Percentiles rank a stretch among this genome's conserved stretches.
These are phyloP conservation scores for Telmatherina bonti DNA, from an alignment of 2,797 vertebrate species.

Conservation along the genomic window DNA sequence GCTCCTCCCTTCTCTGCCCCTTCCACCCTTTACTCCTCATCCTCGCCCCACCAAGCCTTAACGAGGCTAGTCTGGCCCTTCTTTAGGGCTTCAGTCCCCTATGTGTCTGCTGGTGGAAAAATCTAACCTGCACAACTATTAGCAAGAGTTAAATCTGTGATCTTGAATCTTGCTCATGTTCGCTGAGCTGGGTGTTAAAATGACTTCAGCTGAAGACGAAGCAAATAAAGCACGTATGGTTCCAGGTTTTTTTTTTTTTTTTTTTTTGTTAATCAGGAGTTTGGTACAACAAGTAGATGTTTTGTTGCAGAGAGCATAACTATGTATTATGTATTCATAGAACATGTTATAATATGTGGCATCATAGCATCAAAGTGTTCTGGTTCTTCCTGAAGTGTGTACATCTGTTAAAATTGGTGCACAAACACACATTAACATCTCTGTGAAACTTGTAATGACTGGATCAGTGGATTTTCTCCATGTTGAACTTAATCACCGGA, in stretches of 20 bases:
- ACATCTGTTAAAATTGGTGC: conserved; percentile 6
- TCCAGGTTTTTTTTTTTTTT: background rate
- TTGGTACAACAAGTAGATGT: conserved; percentile 10
- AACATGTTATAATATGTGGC: conserved; percentile 7
- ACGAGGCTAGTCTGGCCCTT: conserved; percentile 24
- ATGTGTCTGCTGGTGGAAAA: conserved; percentile 10
- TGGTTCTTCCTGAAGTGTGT: conserved; percentile 14
- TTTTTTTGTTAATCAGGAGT: conserved; percentile 28
- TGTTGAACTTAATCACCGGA: conserved; percentile 76
- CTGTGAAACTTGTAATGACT: conserved; percentile 33
- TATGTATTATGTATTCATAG: background rate
- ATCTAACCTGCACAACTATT: conserved; percentile 8
- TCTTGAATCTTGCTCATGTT: conserved; percentile 42
- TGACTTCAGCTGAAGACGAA: conserved; percentile 29
- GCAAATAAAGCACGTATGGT: conserved; percentile 62
- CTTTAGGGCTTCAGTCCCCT: conserved; percentile 30
- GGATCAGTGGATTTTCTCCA: conserved; percentile 66
- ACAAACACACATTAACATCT: conserved; percentile 23
- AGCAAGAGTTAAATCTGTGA: conserved; percentile 44
- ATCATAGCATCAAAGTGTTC: conserved; percentile 12
- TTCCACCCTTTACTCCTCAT: conserved; percentile 48
- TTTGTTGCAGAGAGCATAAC: conserved; percentile 9
- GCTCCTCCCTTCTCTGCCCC: conserved; percentile 21
- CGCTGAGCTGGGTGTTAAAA: conserved; percentile 29
- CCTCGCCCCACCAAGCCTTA: conserved; percentile 46